Percentiles rank a stretch among this genome's conserved stretches.
phyloP scores from a whole-genome alignment of 2,888 invertebrate species.

The Halictus ligatus region DNA sequence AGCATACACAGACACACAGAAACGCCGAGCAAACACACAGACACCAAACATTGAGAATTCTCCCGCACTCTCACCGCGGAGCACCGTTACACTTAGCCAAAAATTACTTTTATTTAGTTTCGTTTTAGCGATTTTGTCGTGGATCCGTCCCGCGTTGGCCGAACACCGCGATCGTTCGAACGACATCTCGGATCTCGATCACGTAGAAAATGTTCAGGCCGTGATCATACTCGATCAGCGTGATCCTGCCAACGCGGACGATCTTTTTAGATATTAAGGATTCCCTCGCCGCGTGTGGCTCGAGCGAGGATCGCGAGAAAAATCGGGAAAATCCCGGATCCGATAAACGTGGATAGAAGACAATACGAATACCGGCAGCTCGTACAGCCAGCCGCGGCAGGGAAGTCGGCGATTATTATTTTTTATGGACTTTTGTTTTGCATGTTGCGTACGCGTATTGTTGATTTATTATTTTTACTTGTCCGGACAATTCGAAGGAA shows the following conservation, averaged over 20 bases:
- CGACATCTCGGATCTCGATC: background rate
- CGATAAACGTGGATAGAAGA: background rate
- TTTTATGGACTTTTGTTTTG: constrained; percentile 73
- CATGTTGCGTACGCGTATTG: constrained; percentile 74
- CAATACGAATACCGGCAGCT: background rate
- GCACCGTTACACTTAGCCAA: constrained; percentile 83
- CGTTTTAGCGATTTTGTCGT: constrained; percentile 62
- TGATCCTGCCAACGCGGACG: constrained; percentile 42
- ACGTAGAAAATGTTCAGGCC: background rate
- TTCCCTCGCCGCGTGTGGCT: constrained; percentile 51
- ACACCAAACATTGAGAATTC: constrained; percentile 59
- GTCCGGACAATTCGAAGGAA: constrained; percentile 56
- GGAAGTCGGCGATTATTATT: constrained; percentile 68
- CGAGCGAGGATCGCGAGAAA: background rate
- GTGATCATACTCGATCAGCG: constrained; percentile 3
- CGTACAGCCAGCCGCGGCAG: constrained; percentile 42
- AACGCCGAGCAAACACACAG: constrained; percentile 38
- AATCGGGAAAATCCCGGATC: background rate
- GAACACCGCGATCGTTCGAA: background rate
- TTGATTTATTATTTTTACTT: constrained; percentile 74
- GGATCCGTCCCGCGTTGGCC: constrained; percentile 44
- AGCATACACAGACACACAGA: constrained; percentile 33
- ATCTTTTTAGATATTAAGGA: constrained; percentile 66
- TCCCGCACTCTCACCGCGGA: constrained; percentile 66
- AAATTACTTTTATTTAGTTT: constrained; percentile 83